Conservation (phyloP, 2,113 vertebrate genomes). For the Macrotis lagotis region DNA sequence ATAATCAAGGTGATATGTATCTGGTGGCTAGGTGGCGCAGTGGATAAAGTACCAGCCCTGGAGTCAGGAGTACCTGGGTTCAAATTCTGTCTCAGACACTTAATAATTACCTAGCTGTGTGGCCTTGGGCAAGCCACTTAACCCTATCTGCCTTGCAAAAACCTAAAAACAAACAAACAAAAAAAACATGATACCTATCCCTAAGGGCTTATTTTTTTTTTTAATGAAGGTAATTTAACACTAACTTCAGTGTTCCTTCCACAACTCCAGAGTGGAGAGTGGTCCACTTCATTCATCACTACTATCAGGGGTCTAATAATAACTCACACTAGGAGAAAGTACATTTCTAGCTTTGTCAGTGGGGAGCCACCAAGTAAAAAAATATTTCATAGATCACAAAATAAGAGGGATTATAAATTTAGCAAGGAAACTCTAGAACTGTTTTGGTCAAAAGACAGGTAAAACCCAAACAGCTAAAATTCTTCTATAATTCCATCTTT, state of each 20-base stretch:
- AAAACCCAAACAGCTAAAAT: background rate
- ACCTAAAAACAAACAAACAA: too few relatives aligned
- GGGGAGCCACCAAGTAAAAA: background rate
- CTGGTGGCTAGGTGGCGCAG: too few relatives aligned
- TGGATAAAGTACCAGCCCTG: too few relatives aligned
- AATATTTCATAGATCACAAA: background rate
- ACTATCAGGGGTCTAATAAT: background rate
- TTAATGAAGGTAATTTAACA: background rate
- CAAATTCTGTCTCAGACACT: too few relatives aligned
- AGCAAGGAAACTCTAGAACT: background rate
- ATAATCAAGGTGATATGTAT: too few relatives aligned
- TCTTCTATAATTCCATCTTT: background rate
- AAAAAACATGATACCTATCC: too few relatives aligned
- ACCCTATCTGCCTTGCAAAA: too few relatives aligned
- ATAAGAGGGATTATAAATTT: background rate
- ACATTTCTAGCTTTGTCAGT: background rate
- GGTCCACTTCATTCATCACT: background rate
- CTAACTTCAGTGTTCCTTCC: background rate
- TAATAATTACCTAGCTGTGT: too few relatives aligned
- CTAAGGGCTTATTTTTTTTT: background rate
- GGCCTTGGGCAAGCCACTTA: too few relatives aligned
- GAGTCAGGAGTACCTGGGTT: too few relatives aligned
- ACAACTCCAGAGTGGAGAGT: background rate
- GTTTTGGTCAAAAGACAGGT: background rate
- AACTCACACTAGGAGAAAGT: background rate